Evolutionary conservation across 1,140 invertebrate species (phyloP), one percentile per base, ranked within the genome.

Genomic region (Drosophila santomea): DNA sequence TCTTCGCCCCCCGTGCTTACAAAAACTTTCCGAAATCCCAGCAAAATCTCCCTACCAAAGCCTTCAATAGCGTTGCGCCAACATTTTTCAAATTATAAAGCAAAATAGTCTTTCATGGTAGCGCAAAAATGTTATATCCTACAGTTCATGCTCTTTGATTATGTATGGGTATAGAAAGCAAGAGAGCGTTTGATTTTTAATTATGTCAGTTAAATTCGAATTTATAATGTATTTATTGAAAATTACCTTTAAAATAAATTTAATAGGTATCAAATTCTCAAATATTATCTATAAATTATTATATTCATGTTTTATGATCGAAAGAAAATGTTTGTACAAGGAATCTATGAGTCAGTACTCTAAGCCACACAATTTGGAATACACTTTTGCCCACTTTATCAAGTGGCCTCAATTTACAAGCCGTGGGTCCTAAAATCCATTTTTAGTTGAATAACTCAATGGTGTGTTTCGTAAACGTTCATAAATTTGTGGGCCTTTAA

Each of bases 11-110:
- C 14, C 15, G 0, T 10, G 20, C 60, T 3, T 12, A 15, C 38
- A 41, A 48, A 71, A 36, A 64, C 32, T 74, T 73, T 41, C 14
- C 28, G 28, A 41, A 55, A 73, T 57, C 58, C 58, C 48, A 28
- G 51, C 50, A 73, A 55, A 55, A 62, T 47, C 63, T 44, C 44
- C 59, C 36, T 14, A 43, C 45, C 59, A 15, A 64, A 64, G 32
- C 60, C 25, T 64, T 36, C 48, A 51, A 74, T 32, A 32, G 56
- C 48, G 48, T 51, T 74, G 58, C 72, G 59, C 57, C 69, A 74
- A 74, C 72, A 74, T 74, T 74, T 74, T 74, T 74, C 58, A 74
- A 73, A 74, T 51, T 56, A 41, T 51, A n/a, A 25, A 25, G 20
- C 20, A 11, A 45, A 71, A 50, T 69, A 39, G 17, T 39, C 25